These are phyloP conservation scores for Cryptocephalus moraei DNA, from an alignment of 2,888 invertebrate species.

Conservation along the genomic window DNA sequence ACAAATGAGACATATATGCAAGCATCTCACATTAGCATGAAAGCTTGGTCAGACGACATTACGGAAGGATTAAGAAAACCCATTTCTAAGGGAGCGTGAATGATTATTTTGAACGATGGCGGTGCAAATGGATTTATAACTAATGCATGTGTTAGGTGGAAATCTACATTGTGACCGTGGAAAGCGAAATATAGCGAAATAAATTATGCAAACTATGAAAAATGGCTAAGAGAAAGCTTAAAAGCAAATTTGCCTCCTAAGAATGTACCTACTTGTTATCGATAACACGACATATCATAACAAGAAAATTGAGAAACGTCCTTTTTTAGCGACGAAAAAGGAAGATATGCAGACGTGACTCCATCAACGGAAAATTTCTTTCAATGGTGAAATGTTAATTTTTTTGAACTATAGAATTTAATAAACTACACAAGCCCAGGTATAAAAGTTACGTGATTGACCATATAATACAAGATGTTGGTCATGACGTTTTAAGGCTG, in stretches of 20 bases:
- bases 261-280: background rate
- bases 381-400: too few species aligned
- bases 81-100: background rate
- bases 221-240: background rate
- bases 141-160: background rate
- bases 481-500: background rate
- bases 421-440: too few species aligned
- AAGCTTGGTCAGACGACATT: too few species aligned
- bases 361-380: background rate
- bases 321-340: constrained; percentile 1
- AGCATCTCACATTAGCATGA: too few species aligned
- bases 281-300: too few species aligned
- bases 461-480: background rate
- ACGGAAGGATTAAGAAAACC: too few species aligned
- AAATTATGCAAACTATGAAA: constrained; percentile 1
- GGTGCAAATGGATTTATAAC: constrained; percentile 1
- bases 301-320: background rate
- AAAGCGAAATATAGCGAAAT: constrained; percentile 1
- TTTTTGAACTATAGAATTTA: too few species aligned
- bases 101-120: constrained; percentile 1
- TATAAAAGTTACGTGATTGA: background rate
- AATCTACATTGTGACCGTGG: background rate
- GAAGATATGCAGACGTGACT: background rate
- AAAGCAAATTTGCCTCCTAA: too few species aligned
- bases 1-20: too few species aligned